Conservation (phyloP, 2,113 vertebrate species). For the human region GRCh38 chr4:149575501-149576000, state of each 20-base stretch:
- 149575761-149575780: background rate
- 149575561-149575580: background rate
- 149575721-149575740: background rate
- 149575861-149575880: background rate
- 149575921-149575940: background rate
- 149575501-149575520: background rate
- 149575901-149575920: background rate
- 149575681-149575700: background rate
- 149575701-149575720: background rate
- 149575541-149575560: background rate
- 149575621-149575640: background rate
- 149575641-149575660: background rate
- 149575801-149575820: background rate
- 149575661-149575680: background rate
- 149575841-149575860: background rate
- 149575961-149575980: background rate
- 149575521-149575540: background rate
- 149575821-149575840: background rate
- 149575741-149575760: background rate
- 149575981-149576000: background rate
- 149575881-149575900: background rate
- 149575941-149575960: conserved; percentile 13
- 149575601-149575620: background rate
- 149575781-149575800: background rate
- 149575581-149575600: background rate